Evolutionary conservation across 2,888 invertebrate species (phyloP), one percentile per base, ranked within the genome.

Genomic region (Eubasilissa splendida): DNA sequence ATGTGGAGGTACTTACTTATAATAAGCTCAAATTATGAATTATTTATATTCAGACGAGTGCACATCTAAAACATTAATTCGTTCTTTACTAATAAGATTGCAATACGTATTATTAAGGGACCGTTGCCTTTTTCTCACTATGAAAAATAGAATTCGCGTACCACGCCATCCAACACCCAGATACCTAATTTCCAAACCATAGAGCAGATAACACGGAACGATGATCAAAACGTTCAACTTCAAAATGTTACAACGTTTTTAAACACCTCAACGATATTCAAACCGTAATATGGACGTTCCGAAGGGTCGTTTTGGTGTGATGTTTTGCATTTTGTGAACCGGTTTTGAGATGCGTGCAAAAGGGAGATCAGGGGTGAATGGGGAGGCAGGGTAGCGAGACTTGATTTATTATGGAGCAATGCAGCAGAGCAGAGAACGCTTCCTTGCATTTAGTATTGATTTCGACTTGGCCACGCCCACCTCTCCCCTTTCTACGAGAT

Each of bases 341-440:
- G 74, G 71, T 76, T 77, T 80, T 58, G 68, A 60, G 70, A 53
- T 65, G 73, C 71, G 60, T 58, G 42, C 56, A 52, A n/a, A 70
- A 75, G 78, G 77, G n/a, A 80, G 22, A 70, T 65, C 74, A 77
- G 79, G 78, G 78, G 68, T 76, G 65, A 54, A 33, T 31, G 73
- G 77, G 74, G 80, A 75, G 42, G 77, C 73, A 68, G 81, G 78
- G 58, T 78, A 86, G 86, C 88, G 87, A 87, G 87, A 87, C 87
- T 78, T 90, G 90, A 91, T 90, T 90, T 90, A 90, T 90, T 88
- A 87, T 89, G 87, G 89, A 90, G 90, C 90, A 90, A 88, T 90
- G 90, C 90, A 85, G 85, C 84, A 90, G 89, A 86, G 85, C 73
- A 82, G 87, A 89, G 82, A 77, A 80, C 88, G 80, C 82, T 84